Conservation (phyloP, 1,140 invertebrate genomes). For the Adoxophyes honmai region DNA sequence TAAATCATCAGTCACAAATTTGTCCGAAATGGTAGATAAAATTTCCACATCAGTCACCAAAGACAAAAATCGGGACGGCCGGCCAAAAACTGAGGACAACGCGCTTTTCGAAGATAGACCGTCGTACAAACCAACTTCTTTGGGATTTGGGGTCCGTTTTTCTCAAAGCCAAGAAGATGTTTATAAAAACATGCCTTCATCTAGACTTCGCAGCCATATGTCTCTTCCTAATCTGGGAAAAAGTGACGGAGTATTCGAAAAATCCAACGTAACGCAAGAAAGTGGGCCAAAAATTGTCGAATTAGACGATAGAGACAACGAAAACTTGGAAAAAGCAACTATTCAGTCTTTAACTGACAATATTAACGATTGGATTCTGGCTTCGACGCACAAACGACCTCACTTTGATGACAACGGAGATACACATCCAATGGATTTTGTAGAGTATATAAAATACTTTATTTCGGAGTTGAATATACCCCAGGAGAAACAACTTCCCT, state of each 20-base stretch:
- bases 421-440: conserved; percentile 64
- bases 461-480: conserved; percentile 60
- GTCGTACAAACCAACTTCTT: conserved; percentile 58
- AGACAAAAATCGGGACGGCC: conserved; percentile 39
- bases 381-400: conserved; percentile 56
- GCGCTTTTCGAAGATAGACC: conserved; percentile 38
- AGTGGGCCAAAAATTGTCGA: conserved; percentile 55
- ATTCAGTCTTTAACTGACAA: conserved; percentile 48
- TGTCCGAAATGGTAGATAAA: conserved; percentile 71
- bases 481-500: conserved; percentile 52
- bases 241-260: conserved; percentile 39
- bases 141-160: conserved; percentile 66
- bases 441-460: conserved; percentile 64
- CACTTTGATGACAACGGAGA: conserved; percentile 64
- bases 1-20: conserved; percentile 64
- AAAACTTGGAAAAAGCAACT: conserved; percentile 27
- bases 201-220: conserved; percentile 63
- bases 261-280: conserved; percentile 27
- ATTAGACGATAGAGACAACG: conserved; percentile 47
- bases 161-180: conserved; percentile 66
- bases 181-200: conserved; percentile 58
- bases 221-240: conserved; percentile 68
- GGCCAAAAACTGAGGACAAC: conserved; percentile 35
- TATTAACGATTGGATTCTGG: conserved; percentile 56
- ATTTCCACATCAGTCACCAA: conserved; percentile 56